Conservation (phyloP, 2,888 invertebrate species). For the Sphaeridia pumilis region DNA sequence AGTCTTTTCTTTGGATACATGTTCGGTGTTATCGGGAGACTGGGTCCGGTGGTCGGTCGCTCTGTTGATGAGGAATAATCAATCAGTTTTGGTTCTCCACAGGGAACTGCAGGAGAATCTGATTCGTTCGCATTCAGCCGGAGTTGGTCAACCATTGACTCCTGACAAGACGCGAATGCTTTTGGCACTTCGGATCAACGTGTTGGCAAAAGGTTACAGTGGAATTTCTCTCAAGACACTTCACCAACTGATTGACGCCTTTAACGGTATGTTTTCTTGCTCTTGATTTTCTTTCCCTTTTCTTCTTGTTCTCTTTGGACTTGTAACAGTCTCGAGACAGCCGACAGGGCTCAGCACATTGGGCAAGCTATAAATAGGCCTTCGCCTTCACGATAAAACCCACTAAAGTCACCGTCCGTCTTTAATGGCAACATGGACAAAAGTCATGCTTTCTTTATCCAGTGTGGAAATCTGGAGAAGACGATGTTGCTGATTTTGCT, state of each 20-base stretch:
- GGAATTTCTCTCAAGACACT: conserved; percentile 51
- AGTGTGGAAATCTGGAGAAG: too few relatives aligned
- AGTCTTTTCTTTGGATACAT: not conserved
- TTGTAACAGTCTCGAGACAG: not conserved
- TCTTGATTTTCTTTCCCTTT: not conserved
- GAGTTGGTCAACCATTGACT: conserved; percentile 50
- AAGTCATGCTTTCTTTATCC: too few relatives aligned
- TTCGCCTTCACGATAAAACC: too few relatives aligned
- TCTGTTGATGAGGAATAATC: too few relatives aligned
- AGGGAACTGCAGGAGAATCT: conserved; percentile 52
- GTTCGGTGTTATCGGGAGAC: not conserved
- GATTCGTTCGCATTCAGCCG: conserved; percentile 53
- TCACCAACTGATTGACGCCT: conserved; percentile 49
- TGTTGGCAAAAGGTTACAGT: conserved; percentile 55
- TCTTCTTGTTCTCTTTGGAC: not conserved
- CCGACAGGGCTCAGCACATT: too few relatives aligned
- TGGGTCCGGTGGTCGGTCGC: too few relatives aligned
- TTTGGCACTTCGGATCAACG: conserved; percentile 52
- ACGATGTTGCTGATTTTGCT: too few relatives aligned
- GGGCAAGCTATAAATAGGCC: too few relatives aligned
- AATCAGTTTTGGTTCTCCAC: too few relatives aligned
- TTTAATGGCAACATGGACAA: too few relatives aligned
- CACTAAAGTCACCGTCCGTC: too few relatives aligned
- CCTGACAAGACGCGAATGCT: conserved; percentile 51
- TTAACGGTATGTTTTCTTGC: conserved; percentile 45